A percentile compares a stretch with the other conserved stretches of the same genome.
phyloP scores from a whole-genome alignment of 2,888 invertebrate genomes.

The Lydus trimaculatus region DNA sequence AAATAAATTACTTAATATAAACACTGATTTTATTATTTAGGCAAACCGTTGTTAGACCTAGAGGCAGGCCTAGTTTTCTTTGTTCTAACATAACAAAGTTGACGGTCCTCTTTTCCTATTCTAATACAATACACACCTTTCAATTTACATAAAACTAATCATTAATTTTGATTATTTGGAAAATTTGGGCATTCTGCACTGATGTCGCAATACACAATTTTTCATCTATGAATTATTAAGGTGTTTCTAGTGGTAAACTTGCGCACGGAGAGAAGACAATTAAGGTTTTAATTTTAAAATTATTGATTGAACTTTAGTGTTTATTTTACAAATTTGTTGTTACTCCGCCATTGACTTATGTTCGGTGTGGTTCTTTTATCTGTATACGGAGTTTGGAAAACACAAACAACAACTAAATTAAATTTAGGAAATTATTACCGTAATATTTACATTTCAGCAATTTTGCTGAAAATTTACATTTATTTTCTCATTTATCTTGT shows the following conservation, averaged over 20 bases:
- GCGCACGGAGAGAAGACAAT: too few relatives aligned
- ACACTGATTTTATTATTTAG: slow-evolving; percentile 1
- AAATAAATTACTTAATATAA: slow-evolving; percentile 26
- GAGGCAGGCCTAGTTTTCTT: background rate
- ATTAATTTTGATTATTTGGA: too few relatives aligned
- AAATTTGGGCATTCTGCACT: too few relatives aligned
- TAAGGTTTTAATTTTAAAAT: too few relatives aligned
- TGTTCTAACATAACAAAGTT: too few relatives aligned
- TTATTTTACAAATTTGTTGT: background rate
- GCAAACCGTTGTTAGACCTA: background rate
- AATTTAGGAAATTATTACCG: background rate
- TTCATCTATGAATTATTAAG: too few relatives aligned
- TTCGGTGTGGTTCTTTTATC: background rate
- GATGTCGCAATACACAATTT: too few relatives aligned
- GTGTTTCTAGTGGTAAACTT: too few relatives aligned
- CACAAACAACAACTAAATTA: background rate
- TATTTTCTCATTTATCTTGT: background rate
- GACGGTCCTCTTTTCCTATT: too few relatives aligned
- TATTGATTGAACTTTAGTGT: too few relatives aligned
- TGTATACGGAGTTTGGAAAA: background rate
- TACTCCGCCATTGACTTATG: background rate
- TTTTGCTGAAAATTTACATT: background rate
- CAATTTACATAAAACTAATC: too few relatives aligned
- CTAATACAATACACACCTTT: too few relatives aligned
- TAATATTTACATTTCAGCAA: background rate